Conservation (phyloP, 1,140 invertebrate genomes). For the Aricia agestis region DNA sequence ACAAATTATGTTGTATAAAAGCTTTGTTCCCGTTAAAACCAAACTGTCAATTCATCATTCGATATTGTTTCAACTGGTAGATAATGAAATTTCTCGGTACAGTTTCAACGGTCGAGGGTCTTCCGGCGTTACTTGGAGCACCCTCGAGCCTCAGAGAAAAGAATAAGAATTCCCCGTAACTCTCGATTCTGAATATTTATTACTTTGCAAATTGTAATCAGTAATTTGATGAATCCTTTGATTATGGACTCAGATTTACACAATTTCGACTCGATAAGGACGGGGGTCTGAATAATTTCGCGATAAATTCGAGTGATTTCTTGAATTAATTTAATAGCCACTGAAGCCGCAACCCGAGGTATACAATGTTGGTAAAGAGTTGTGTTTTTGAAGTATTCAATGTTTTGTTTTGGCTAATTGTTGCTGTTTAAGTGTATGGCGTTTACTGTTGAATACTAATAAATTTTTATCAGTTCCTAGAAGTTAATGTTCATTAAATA, state of each 20-base stretch:
- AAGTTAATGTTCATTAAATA: too few species aligned
- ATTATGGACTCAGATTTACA: not conserved
- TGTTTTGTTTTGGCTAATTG: too few species aligned
- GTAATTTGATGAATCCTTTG: not conserved
- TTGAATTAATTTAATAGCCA: not conserved
- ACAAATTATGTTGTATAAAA: too few species aligned
- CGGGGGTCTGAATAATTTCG: not conserved
- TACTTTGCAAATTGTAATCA: not conserved
- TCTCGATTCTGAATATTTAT: not conserved
- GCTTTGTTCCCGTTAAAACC: too few species aligned
- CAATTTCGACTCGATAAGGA: not conserved
- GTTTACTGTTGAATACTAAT: too few species aligned
- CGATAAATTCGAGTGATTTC: not conserved
- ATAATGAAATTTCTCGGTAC: not conserved
- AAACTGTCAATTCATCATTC: not conserved
- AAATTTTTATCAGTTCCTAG: too few species aligned
- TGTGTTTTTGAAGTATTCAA: too few species aligned
- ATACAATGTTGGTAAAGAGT: too few species aligned
- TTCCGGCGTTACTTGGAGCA: not conserved
- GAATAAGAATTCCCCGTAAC: not conserved
- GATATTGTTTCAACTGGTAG: not conserved
- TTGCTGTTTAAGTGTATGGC: too few species aligned
- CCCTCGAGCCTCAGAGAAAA: not conserved
- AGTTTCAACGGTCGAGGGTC: not conserved
- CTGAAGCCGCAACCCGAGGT: not conserved